Conservation (phyloP, 2,797 vertebrate genomes). For the Pogoniulus pusillus region DNA sequence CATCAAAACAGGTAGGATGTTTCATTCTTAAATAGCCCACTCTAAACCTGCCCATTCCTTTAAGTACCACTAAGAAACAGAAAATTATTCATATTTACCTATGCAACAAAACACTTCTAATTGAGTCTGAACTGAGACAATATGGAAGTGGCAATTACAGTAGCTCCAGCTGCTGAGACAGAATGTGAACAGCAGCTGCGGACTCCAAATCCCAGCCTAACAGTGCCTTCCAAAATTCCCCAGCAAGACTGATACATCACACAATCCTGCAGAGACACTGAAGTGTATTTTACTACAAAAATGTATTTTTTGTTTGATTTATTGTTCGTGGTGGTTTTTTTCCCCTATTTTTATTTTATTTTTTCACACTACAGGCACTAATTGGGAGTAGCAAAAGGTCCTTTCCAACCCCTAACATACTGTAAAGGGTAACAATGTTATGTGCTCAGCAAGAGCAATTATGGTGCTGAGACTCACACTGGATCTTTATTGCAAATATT, state of each 20-base stretch:
- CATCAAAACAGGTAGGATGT: background rate
- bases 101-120: background rate
- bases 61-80: background rate
- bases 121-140: background rate
- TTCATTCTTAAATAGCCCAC: background rate
- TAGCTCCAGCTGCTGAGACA: background rate
- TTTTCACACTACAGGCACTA: background rate
- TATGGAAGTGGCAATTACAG: conserved; percentile 16
- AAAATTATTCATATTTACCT: background rate
- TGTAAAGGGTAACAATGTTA: background rate
- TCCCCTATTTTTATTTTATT: background rate
- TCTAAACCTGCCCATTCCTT: background rate
- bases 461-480: background rate
- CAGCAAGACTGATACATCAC: background rate
- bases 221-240: background rate
- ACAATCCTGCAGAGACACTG: background rate
- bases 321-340: no score
- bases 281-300: background rate
- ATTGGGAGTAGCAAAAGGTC: background rate
- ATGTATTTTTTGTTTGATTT: background rate
- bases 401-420: no score
- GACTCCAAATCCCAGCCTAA: background rate
- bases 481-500: background rate
- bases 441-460: background rate
- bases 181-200: background rate